phyloP scores from a whole-genome alignment of 2,113 vertebrate genomes.

The Cinclus mexicanus region DNA sequence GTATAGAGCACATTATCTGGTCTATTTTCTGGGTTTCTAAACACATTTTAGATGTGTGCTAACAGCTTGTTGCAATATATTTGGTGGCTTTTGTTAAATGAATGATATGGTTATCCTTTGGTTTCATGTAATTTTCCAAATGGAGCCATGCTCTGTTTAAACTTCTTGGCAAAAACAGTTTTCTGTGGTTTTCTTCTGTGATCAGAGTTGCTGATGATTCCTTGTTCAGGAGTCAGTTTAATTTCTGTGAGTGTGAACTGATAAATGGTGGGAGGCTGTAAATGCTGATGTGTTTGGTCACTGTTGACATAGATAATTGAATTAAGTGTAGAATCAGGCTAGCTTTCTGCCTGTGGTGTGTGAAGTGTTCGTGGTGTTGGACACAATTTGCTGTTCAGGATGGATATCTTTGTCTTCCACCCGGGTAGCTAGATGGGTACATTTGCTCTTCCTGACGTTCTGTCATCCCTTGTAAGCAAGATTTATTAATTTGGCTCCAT shows the following conservation, averaged over 20 bases:
- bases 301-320: not conserved
- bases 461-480: not conserved
- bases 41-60: not conserved
- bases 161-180: not conserved
- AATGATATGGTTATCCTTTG: not conserved
- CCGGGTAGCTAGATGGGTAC: not conserved
- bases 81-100: not conserved
- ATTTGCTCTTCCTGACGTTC: not conserved
- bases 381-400: not conserved
- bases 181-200: not conserved
- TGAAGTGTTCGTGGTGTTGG: not conserved
- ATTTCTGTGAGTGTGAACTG: not conserved
- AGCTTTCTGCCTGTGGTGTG: not conserved
- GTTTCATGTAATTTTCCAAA: not conserved
- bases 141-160: not conserved
- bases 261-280: not conserved
- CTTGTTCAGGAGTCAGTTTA: not conserved
- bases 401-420: not conserved
- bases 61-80: not conserved
- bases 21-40: not conserved
- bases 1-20: not conserved
- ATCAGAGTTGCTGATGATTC: not conserved
- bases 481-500: not conserved
- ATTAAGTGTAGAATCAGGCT: not conserved
- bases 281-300: constrained; percentile 5